phyloP scores from a whole-genome alignment of 2,888 invertebrate species.

The Callyntrura guangdongensis region DNA sequence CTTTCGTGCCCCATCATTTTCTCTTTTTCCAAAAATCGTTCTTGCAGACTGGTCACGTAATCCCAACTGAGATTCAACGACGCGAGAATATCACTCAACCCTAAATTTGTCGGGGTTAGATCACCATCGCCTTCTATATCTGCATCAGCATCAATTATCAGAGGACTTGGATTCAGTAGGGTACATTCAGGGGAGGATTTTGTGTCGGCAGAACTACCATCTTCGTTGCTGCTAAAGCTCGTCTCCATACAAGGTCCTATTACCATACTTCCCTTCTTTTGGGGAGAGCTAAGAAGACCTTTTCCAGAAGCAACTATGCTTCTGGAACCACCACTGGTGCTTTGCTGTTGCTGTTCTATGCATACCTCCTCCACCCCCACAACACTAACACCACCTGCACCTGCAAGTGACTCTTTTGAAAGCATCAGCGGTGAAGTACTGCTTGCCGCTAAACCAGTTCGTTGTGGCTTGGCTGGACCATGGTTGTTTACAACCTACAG shows the following conservation, averaged over 20 bases:
- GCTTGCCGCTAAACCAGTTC: slow-evolving; percentile 86
- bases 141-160: slow-evolving; percentile 84
- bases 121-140: slow-evolving; percentile 81
- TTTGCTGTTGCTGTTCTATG: slow-evolving; percentile 8
- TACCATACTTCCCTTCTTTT: slow-evolving; percentile 54
- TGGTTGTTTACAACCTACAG: slow-evolving; percentile 86
- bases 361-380: slow-evolving; percentile 42
- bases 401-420: slow-evolving; percentile 80
- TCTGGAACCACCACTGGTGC: slow-evolving; percentile 18
- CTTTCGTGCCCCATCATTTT: slow-evolving; percentile 76
- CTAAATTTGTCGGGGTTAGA: slow-evolving; percentile 81
- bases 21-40: slow-evolving; percentile 82
- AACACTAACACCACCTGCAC: slow-evolving; percentile 51
- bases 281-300: slow-evolving; percentile 42
- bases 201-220: slow-evolving; percentile 39
- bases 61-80: slow-evolving; percentile 84
- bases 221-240: slow-evolving; percentile 88
- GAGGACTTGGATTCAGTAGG: slow-evolving; percentile 83
- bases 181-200: slow-evolving; percentile 81
- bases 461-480: slow-evolving; percentile 93
- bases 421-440: slow-evolving; percentile 83
- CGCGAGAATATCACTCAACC: slow-evolving; percentile 80
- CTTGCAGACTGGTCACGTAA: slow-evolving; percentile 83
- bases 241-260: slow-evolving; percentile 89
- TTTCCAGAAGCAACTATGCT: neutral